Evolutionary conservation across 2,888 invertebrate species (phyloP).

Genomic region (Drosophila niveifrons): DNA sequence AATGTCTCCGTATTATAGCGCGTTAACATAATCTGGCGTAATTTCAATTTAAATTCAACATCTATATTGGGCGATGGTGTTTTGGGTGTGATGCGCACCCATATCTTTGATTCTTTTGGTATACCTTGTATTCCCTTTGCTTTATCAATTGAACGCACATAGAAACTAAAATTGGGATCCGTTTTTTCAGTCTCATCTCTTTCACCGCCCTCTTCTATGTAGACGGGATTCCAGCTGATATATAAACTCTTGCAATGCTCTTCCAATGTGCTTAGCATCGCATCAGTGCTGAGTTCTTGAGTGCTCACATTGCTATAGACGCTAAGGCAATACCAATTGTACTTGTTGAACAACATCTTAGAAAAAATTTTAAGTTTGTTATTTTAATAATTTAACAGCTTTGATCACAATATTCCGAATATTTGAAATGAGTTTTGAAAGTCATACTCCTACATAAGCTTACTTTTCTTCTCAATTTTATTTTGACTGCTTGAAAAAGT

Average conservation of each 20-base stretch:
- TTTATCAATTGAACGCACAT: neutral
- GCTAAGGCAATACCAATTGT: neutral
- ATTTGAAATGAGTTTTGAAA: no score
- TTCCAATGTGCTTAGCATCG: neutral
- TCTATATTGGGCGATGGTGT: neutral
- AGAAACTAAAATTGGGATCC: conserved; percentile 6
- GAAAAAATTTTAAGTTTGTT: no score
- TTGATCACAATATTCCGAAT: no score
- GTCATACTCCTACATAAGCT: no score
- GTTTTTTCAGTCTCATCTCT: neutral
- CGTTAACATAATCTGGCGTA: neutral
- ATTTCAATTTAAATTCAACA: neutral
- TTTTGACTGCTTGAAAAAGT: no score
- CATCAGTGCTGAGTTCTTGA: no score
- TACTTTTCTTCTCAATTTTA: no score
- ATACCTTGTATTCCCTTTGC: neutral
- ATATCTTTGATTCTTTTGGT: neutral
- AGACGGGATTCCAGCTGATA: neutral
- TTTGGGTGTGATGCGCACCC: neutral
- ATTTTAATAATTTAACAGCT: no score
- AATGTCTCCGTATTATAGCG: neutral
- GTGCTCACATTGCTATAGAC: neutral
- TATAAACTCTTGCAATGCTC: neutral
- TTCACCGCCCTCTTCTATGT: conserved; percentile 10
- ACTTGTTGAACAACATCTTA: neutral